These are phyloP conservation scores for Columbina picui DNA, from an alignment of 2,113 vertebrate genomes.

Conservation along the genomic window DNA sequence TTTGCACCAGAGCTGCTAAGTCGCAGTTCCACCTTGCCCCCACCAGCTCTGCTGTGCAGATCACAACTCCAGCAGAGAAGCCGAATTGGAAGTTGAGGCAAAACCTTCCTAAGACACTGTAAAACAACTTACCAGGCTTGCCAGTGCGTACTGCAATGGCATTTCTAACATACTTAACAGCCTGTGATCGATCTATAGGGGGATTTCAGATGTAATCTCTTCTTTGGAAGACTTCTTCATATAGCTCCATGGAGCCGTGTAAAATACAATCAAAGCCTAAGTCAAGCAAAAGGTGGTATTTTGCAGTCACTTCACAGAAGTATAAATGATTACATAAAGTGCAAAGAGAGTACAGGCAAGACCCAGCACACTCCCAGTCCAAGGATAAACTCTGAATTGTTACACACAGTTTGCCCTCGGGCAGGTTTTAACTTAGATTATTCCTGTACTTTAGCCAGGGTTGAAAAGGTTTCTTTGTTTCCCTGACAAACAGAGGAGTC, in stretches of 20 bases:
- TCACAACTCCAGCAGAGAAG: background rate
- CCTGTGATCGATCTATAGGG: background rate
- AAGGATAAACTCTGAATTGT: slow-evolving; percentile 29
- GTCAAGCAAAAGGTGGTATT: background rate
- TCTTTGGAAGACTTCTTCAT: background rate
- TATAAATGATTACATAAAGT: background rate
- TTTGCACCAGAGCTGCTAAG: background rate
- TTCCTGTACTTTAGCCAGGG: slow-evolving; percentile 3
- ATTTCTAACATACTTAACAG: background rate
- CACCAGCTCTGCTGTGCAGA: background rate
- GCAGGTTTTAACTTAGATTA: slow-evolving; percentile 35
- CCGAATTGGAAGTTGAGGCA: background rate
- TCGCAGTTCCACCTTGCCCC: background rate
- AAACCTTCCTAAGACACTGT: background rate
- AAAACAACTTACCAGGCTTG: background rate
- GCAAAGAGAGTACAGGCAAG: background rate
- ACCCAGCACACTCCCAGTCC: background rate
- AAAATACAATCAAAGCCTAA: background rate
- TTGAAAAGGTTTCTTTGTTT: slow-evolving; percentile 54
- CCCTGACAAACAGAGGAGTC: background rate
- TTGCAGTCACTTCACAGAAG: background rate
- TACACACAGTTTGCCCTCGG: background rate
- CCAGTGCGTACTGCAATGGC: background rate
- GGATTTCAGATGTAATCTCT: background rate
- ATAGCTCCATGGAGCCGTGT: fast-evolving